Base-by-base conservation (phyloP, 2,113 vertebrate species). In the Eubucco bourcierii region DNA sequence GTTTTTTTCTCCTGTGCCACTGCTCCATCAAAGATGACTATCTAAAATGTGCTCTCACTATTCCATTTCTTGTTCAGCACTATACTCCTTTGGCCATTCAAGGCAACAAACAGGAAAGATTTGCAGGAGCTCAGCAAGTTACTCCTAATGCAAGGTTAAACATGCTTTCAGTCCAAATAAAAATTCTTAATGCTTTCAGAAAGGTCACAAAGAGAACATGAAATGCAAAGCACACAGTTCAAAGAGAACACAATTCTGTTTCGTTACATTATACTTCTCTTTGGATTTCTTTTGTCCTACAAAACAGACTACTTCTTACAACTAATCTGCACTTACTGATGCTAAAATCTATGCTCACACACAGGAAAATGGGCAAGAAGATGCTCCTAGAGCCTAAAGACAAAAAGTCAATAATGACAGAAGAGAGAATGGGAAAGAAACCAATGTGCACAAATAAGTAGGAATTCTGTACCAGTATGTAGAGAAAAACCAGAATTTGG, bases 71-170 rank as follows among this genome's bases (percentile, higher is more conserved):
- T 34, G 39, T 41, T 84, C 80, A 88, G 34, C 39, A 65, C 76
- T 84, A 81, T 34, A 60, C 10, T 84, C n/a, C 52, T 70, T 66
- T 80, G 39, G n/a, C 28, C 31, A 55, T 52, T 92, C 84, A 73
- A 56, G 55, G 73, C 7, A 87, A 8, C 33, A 52, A 92, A 94
- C 68, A 12, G 29, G 47, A 75, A 85, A 71, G 39, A 86, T 68
- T 93, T 65, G 86, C 50, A 81, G 58, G 56, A 95, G 29, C 23
- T 75, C n/a, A 63, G 80, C 41, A 82, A 87, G 74, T 77, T 74
- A 81, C 50, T 90, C 39, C 34, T 66, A 88, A 77, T 15, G 31
- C 27, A 90, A 74, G 71, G 81, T 73, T 76, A 92, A 87, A 93
- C 27, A 81, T 10, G 24, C 34, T 52, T 80, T 90, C 63, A 64